These are phyloP conservation scores for Acrocephalus scirpaceus DNA, from an alignment of 2,797 vertebrate species.

Conservation along the genomic window DNA sequence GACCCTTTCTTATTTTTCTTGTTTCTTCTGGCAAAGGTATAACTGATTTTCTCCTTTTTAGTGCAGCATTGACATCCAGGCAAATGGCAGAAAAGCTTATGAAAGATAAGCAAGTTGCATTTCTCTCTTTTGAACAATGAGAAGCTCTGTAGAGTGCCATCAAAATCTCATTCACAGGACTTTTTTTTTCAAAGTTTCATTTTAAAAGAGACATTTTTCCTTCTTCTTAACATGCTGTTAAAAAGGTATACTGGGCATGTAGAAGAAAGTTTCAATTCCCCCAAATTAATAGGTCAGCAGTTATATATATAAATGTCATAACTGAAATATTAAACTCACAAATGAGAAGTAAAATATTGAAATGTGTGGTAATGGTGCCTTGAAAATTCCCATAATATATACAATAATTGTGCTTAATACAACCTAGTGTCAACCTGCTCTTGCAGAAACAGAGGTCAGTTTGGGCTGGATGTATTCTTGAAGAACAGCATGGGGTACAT, in stretches of 20 bases:
- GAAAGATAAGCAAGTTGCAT: constrained; percentile 10
- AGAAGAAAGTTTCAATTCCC: not conserved
- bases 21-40: constrained; percentile 24
- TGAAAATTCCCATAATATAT: not conserved
- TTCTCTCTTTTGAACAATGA: not conserved
- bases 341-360: not conserved
- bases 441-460: not conserved
- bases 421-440: not conserved
- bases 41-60: constrained; percentile 28
- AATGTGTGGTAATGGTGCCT: not conserved
- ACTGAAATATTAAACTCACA: not conserved
- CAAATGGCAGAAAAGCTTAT: not conserved
- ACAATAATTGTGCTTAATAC: accelerated
- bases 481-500: not conserved
- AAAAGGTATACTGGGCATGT: not conserved
- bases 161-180: not conserved
- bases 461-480: not conserved
- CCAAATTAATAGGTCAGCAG: not conserved
- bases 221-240: not conserved
- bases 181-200: not conserved
- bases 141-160: not conserved
- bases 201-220: not conserved
- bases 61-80: not conserved
- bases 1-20: not conserved
- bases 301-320: not conserved